Evolutionary conservation across 2,888 invertebrate species (phyloP).

Genomic region (Seira ritae): DNA sequence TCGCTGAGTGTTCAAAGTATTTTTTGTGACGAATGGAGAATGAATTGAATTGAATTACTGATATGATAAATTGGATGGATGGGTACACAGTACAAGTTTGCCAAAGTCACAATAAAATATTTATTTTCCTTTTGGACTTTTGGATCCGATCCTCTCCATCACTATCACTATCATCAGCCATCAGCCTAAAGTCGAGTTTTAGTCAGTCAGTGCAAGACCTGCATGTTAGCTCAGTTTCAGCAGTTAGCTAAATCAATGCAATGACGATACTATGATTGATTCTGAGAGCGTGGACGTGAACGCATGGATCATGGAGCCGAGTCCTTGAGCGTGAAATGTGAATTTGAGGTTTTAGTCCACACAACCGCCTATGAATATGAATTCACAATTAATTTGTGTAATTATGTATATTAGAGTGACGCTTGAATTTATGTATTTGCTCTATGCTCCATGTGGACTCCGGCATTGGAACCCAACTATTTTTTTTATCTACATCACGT

Average conservation of each 20-base stretch:
- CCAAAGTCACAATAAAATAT: background rate
- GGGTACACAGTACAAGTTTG: conserved; percentile 38
- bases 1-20: conserved; percentile 31
- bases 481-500: conserved; percentile 42
- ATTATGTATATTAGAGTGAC: background rate
- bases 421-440: background rate
- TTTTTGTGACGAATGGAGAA: conserved; percentile 30
- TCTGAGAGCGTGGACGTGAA: too few relatives aligned
- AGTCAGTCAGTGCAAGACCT: background rate
- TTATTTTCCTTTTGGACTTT: conserved; percentile 25
- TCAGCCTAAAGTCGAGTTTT: background rate
- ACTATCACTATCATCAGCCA: background rate
- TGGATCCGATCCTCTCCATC: conserved; percentile 43
- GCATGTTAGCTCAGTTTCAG: too few relatives aligned
- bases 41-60: background rate
- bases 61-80: conserved; percentile 22
- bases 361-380: too few relatives aligned
- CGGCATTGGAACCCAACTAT: too few relatives aligned
- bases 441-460: too few relatives aligned
- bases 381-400: background rate
- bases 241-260: too few relatives aligned
- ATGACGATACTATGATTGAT: conserved; percentile 9
- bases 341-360: background rate
- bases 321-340: too few relatives aligned
- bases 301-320: background rate